Conservation (phyloP, 2,888 invertebrate genomes). For the Hylaea fasciaria region DNA sequence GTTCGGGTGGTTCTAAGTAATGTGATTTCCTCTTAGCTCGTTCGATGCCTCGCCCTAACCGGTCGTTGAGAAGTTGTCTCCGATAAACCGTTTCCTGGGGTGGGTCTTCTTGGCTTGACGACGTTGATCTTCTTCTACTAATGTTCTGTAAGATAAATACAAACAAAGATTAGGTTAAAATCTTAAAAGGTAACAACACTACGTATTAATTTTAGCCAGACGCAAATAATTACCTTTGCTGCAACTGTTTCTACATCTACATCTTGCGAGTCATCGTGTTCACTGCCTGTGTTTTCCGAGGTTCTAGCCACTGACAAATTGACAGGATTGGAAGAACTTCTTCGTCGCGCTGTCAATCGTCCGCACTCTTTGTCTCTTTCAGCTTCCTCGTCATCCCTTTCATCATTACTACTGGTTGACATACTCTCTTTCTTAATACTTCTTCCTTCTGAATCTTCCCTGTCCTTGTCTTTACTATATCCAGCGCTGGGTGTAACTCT, state of each 20-base stretch:
- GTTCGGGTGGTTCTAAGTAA: slow-evolving; percentile 88
- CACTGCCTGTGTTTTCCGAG: slow-evolving; percentile 85
- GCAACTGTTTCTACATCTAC: slow-evolving; percentile 83
- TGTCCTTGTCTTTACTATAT: slow-evolving; percentile 78
- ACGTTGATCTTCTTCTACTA: slow-evolving; percentile 77
- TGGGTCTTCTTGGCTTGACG: slow-evolving; percentile 81
- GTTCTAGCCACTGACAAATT: slow-evolving; percentile 88
- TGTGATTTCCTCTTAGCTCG: slow-evolving; percentile 86
- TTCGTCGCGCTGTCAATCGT: slow-evolving; percentile 85
- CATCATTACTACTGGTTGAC: slow-evolving; percentile 82
- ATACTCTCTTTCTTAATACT: slow-evolving; percentile 82
- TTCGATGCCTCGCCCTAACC: slow-evolving; percentile 86
- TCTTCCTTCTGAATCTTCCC: slow-evolving; percentile 72
- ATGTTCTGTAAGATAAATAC: slow-evolving; percentile 69
- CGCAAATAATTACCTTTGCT: slow-evolving; percentile 68
- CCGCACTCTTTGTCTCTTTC: slow-evolving; percentile 82
- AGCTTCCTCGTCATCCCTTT: slow-evolving; percentile 82
- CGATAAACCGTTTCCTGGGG: slow-evolving; percentile 84
- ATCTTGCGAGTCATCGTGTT: slow-evolving; percentile 82
- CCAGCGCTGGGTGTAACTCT: slow-evolving; percentile 77
- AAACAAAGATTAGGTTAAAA: slow-evolving; percentile 9
- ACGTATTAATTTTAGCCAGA: not conserved
- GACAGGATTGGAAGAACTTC: slow-evolving; percentile 92
- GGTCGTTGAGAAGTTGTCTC: slow-evolving; percentile 86
- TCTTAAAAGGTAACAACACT: not conserved